These are phyloP conservation scores for Irena cyanogastra DNA, from an alignment of 2,113 vertebrate species.

Conservation along the genomic window DNA sequence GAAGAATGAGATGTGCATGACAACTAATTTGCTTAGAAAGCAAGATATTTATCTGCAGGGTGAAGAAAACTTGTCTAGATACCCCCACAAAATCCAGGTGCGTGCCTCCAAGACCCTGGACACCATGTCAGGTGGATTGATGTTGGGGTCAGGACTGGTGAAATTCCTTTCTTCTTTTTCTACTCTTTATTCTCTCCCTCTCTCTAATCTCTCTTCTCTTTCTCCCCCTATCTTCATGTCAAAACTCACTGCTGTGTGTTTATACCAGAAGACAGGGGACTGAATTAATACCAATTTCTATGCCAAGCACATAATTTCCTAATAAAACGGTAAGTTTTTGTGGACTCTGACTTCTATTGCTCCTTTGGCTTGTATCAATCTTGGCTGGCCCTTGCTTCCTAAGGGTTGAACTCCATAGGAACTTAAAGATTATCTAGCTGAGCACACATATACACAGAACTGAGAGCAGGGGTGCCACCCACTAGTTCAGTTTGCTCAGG, in stretches of 20 bases:
- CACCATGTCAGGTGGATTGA: rapidly evolving
- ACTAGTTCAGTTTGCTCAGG: not conserved
- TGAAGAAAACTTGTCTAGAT: not conserved
- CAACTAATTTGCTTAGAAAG: not conserved
- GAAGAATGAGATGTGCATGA: not conserved
- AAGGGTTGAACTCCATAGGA: not conserved
- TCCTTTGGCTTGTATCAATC: not conserved
- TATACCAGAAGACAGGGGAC: not conserved
- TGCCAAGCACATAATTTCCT: not conserved
- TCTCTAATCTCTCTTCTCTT: not conserved
- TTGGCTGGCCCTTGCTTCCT: not conserved
- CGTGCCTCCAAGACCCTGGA: rapidly evolving
- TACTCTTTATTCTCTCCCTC: not conserved
- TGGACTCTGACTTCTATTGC: not conserved
- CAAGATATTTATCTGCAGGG: rapidly evolving
- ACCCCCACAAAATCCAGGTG: not conserved
- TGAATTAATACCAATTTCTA: not conserved
- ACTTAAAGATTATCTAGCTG: not conserved
- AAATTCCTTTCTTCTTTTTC: not conserved
- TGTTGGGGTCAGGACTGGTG: not conserved
- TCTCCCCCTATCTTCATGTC: too few species aligned
- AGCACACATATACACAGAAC: not conserved
- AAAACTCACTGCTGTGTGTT: not conserved
- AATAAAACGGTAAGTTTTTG: not conserved
- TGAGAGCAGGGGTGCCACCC: too few species aligned